A percentile compares a stretch with the other conserved stretches of the same genome.
Evolutionary conservation across 1,140 invertebrate genomes (phyloP).

Genomic region (Drosophila miranda): DNA sequence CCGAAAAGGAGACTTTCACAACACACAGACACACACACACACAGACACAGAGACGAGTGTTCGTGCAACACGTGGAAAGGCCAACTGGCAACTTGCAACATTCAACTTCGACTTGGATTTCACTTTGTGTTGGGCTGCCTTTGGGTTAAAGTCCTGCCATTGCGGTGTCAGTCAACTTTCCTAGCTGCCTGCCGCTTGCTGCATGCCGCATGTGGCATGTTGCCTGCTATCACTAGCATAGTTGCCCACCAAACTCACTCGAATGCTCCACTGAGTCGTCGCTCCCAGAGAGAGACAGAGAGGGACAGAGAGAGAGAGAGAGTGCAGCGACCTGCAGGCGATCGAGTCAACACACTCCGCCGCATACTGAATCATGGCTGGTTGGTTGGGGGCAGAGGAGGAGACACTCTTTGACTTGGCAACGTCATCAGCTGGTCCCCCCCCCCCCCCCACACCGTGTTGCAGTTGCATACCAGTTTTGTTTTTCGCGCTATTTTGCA

Average conservation of each 20-base stretch:
- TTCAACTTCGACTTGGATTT: conserved; percentile 54
- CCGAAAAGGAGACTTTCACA: conserved; percentile 57
- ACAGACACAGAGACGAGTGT: conserved; percentile 25
- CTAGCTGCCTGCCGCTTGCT: conserved; percentile 33
- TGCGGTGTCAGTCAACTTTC: conserved; percentile 74
- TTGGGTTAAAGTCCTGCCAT: conserved; percentile 76
- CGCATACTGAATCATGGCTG: conserved; percentile 54
- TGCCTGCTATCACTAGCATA: conserved; percentile 73
- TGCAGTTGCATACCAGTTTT: conserved; percentile 68
- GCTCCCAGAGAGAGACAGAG: background rate
- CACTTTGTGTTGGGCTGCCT: conserved; percentile 60
- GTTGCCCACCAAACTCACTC: conserved; percentile 76
- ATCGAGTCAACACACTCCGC: conserved; percentile 60
- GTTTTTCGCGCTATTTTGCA: conserved; percentile 69
- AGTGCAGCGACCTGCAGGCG: conserved; percentile 70
- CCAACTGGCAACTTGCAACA: conserved; percentile 2
- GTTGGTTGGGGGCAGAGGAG: conserved; percentile 8
- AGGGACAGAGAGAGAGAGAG: conserved; percentile 8
- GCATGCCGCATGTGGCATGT: conserved; percentile 32
- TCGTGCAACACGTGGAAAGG: conserved; percentile 76
- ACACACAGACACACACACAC: no score
- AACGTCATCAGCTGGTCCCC: conserved; percentile 42
- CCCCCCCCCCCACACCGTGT: background rate
- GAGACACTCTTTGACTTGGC: conserved; percentile 52
- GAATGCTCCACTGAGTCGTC: conserved; percentile 72